Evolutionary conservation across 1,140 invertebrate species (phyloP), one percentile per base, ranked within the genome.

Genomic region (Diachasmimorpha longicaudata): DNA sequence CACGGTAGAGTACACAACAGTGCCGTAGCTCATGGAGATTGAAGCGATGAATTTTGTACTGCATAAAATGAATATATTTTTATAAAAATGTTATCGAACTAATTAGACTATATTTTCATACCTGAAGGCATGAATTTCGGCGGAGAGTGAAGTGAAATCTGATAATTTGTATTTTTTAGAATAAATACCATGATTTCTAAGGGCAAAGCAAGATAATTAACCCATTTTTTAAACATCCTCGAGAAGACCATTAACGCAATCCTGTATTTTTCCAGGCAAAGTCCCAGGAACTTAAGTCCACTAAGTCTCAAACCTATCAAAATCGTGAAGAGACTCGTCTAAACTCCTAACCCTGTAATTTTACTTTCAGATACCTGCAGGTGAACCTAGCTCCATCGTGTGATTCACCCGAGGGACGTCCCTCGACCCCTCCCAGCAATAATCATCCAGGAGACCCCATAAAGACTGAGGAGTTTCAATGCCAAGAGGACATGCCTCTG

Each of bases 351-450:
- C 58, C 25, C 58, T 13, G 83, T 84, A 83, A 88, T 88, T 85
- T 83, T 83, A 73, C 82, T 88, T 89, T 81, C 87, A 89, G 88
- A 81, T 88, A 81, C 81, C 79, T 78, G 69, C 81, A 81, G 72
- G 77, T 52, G 48, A n/a, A 10, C n/a, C 14, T 52, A 52, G 16
- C 48, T 8, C 48, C 48, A 31, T 31, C 31, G 48, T 42, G 39
- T 9, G 39, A 42, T 42, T 42, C 39, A 13, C 39, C 39, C 31
- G 31, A 31, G 39, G 9, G 39, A 11, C 39, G 11, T 11, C 39
- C 39, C 9, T 42, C 39, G 39, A 42, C 39, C 39, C 39, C 39
- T 55, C 48, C 19, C 48, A 55, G 19, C n/a, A 55, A 55, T 21
- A 4, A 19, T 4, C 48, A 55, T 4, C 48, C 19, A 55, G 63